These are phyloP conservation scores for Hippoglossus hippoglossus DNA, from an alignment of 2,797 vertebrate species.

Conservation along the genomic window DNA sequence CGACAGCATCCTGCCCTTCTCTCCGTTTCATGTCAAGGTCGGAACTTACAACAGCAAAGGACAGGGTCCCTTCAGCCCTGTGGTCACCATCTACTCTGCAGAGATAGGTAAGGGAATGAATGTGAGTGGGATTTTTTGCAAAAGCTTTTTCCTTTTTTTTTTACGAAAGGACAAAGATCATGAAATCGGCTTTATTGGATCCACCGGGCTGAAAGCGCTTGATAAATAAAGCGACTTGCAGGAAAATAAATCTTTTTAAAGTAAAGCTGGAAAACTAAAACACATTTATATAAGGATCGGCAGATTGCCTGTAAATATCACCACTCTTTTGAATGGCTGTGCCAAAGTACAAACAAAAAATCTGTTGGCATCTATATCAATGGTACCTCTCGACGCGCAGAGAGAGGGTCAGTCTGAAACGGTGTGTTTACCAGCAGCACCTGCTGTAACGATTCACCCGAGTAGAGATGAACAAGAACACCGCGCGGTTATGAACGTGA, in stretches of 20 bases:
- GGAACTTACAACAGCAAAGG: conserved; percentile 97
- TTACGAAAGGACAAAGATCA: conserved; percentile 46
- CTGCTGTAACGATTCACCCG: conserved; percentile 66
- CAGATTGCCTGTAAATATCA: conserved; percentile 59
- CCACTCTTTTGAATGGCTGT: conserved; percentile 44
- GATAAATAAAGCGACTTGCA: conserved; percentile 11
- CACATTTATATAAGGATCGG: conserved; percentile 39
- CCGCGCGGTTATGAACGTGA: conserved; percentile 50
- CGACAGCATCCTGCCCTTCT: conserved; percentile 94
- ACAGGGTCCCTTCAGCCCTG: conserved; percentile 93
- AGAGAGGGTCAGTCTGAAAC: conserved; percentile 51
- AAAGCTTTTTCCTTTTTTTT: conserved; percentile 29
- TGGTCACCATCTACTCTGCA: conserved; percentile 93
- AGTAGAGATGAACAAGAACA: conserved; percentile 56
- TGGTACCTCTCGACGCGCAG: conserved; percentile 43
- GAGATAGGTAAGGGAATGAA: conserved; percentile 88
- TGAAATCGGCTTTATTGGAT: conserved; percentile 35
- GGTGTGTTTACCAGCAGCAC: conserved; percentile 59
- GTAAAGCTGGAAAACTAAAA: conserved; percentile 7
- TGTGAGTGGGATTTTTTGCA: conserved; percentile 6
- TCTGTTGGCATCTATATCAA: conserved; percentile 69
- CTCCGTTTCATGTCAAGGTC: conserved; percentile 94
- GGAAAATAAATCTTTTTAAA: conserved; percentile 10
- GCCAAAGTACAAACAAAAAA: conserved; percentile 43
- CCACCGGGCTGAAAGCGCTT: conserved; percentile 9